Evolutionary conservation across 2,797 vertebrate genomes (phyloP), one percentile per base, ranked within the genome.

Genomic region (Esox masquinongy): DNA sequence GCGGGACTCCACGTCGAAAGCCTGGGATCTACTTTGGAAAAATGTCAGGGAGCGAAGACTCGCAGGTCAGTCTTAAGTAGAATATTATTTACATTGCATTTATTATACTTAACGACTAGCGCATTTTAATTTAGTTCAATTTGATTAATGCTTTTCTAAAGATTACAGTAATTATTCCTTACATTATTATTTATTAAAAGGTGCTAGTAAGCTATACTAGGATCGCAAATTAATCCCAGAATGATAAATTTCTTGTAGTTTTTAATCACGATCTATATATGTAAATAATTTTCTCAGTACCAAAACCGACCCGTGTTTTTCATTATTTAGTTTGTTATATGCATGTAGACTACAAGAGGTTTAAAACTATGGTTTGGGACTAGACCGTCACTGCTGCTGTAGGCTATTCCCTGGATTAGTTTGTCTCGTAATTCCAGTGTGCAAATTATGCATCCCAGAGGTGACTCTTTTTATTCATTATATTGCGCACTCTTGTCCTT

Each of bases 11-110:
- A 95, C 95, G 15, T 91, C 93, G 88, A 94, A 94, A 94, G 96
- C 97, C 83, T 97, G 97, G 97, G 95, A 95, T 85, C 88, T 96
- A 86, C 94, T 98, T 72, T 96, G 97, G 96, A 96, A 79, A 83
- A 96, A 93, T 79, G 94, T 97, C 86, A 90, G 97, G 15, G 96
- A 97, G 89, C 92, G 94, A 78, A 92, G 95, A 39, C 93, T 97
- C 85, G 94, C 96, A 97, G 97, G 97, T 97, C 93, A 92, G 96
- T 95, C 76, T 69, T 75, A 19, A 49, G 50, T 64, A 64, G 26
- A 29, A 31, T 31, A 17, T 4, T 34, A 8, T 34, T 31, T 1
- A 34, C 15, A 17, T 26, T 5, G 12, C n/a, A 61, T 61, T 61
- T 31, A 31, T 29, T 14, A 29, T 29, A 14, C 14, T 24, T 63